These are phyloP conservation scores for Sminthurides aquaticus DNA, from an alignment of 2,888 invertebrate species.

Conservation along the genomic window DNA sequence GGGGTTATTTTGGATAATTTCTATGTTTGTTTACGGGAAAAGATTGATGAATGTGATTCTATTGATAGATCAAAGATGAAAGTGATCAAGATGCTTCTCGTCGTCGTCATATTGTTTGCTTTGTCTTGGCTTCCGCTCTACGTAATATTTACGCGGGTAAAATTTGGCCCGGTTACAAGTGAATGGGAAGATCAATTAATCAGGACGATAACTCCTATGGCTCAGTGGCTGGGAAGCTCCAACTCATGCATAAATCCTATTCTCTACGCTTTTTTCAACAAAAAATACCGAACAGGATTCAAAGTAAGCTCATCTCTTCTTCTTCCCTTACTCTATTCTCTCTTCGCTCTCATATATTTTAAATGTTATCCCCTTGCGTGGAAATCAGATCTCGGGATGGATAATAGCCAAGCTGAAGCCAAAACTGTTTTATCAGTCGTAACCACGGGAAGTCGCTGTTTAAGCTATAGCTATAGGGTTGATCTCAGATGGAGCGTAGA, in stretches of 20 bases:
- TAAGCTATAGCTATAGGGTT: too few species aligned
- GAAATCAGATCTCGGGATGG: background rate
- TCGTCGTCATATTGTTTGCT: conserved; percentile 53
- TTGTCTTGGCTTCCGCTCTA: conserved; percentile 55
- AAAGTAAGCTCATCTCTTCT: conserved; percentile 36
- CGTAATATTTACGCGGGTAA: conserved; percentile 48
- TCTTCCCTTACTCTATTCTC: background rate
- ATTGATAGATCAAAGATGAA: conserved; percentile 46
- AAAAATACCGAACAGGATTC: conserved; percentile 53
- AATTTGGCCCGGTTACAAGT: conserved; percentile 46
- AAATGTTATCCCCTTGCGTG: background rate
- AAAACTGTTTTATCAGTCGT: too few species aligned
- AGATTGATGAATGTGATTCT: background rate
- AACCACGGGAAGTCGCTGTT: too few species aligned
- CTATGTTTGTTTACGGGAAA: too few species aligned
- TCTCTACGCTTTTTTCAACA: conserved; percentile 55
- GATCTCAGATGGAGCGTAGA: too few species aligned
- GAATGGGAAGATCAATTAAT: conserved; percentile 46
- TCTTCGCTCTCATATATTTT: too few species aligned
- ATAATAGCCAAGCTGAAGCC: too few species aligned
- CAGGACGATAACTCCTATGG: conserved; percentile 49
- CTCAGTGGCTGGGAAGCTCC: conserved; percentile 53
- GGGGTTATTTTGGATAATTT: too few species aligned
- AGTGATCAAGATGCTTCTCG: conserved; percentile 52
- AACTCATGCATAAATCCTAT: conserved; percentile 56